phyloP scores from a whole-genome alignment of 2,797 vertebrate genomes.

The Squalus acanthias region DNA sequence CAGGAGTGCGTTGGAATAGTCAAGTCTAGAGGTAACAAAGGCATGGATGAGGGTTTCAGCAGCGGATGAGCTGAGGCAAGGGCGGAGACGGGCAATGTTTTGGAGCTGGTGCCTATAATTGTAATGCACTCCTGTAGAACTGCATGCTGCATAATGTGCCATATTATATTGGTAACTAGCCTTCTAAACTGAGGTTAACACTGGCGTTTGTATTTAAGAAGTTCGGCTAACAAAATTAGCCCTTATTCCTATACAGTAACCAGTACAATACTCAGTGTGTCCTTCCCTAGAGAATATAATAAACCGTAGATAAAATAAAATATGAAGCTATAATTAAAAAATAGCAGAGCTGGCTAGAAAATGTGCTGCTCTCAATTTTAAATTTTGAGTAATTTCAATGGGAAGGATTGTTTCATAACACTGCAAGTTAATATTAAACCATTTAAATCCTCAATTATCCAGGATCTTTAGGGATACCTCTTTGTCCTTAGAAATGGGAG shows the following conservation, averaged over 20 bases:
- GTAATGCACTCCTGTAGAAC: background rate
- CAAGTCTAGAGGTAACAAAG: no score
- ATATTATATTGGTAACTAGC: background rate
- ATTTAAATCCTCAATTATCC: background rate
- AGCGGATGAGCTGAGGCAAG: no score
- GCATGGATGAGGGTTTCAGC: no score
- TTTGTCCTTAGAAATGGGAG: background rate
- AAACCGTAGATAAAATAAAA: background rate
- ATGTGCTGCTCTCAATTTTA: background rate
- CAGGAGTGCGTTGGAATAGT: no score
- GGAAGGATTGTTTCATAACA: background rate
- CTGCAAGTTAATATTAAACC: background rate
- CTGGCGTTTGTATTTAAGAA: background rate
- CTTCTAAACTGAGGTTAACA: background rate
- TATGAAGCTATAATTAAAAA: background rate
- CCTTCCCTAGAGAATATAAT: background rate
- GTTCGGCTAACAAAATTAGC: background rate
- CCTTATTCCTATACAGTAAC: background rate
- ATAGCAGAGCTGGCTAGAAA: background rate
- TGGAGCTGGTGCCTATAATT: background rate
- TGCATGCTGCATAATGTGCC: background rate
- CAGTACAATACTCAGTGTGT: background rate
- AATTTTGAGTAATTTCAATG: background rate
- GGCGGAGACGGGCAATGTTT: no score
- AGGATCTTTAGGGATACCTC: background rate